Conservation (phyloP, 2,797 vertebrate species). For the Holocentrus rufus region DNA sequence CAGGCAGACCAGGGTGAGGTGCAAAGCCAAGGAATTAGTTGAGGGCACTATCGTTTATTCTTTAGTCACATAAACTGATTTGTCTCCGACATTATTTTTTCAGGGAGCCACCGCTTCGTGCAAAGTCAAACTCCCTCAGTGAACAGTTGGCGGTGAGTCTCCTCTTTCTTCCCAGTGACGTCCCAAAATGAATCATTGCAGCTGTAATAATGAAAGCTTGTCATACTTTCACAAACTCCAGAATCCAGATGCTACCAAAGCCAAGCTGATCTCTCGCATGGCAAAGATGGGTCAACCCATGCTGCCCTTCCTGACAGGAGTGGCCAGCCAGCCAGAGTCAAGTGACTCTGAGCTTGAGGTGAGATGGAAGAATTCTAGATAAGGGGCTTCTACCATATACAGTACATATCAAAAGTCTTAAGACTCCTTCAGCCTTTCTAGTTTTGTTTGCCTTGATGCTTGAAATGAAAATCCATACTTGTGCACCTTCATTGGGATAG, state of each 20-base stretch:
- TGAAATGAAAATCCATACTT: background rate
- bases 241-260: conserved; percentile 93
- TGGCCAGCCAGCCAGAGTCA: conserved; percentile 87
- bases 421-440: too few relatives aligned
- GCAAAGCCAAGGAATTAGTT: background rate
- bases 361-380: background rate
- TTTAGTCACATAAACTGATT: background rate
- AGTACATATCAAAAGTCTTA: too few relatives aligned
- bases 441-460: background rate
- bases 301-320: conserved; percentile 89
- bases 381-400: background rate
- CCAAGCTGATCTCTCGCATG: conserved; percentile 97
- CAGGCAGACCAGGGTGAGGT: conserved; percentile 86
- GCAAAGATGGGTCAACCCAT: conserved; percentile 98
- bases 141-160: conserved; percentile 89
- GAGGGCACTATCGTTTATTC: background rate
- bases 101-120: conserved; percentile 88
- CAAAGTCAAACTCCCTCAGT: conserved; percentile 91
- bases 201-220: background rate
- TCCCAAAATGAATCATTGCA: background rate
- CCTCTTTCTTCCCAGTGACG: background rate
- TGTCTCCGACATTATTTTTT: conserved; percentile 6
- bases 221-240: conserved; percentile 54
- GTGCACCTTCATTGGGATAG: background rate
- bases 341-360: conserved; percentile 97